Percentiles rank a stretch among this genome's conserved stretches.
Evolutionary conservation across 2,797 vertebrate genomes (phyloP).

Genomic region (Zonotrichia albicollis): DNA sequence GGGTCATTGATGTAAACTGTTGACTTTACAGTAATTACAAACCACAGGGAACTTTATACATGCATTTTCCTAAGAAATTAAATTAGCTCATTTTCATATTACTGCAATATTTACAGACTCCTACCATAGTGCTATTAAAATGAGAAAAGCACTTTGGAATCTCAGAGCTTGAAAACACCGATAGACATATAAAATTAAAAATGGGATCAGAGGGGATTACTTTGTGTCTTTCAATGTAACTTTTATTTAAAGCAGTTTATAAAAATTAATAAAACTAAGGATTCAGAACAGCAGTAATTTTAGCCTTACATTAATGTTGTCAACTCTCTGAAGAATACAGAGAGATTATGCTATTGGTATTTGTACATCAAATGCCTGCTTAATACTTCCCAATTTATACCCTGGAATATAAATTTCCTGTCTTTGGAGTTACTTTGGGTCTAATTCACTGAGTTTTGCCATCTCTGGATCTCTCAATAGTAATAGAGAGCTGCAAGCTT

Average conservation of each 20-base stretch:
- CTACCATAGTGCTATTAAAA: constrained; percentile 56
- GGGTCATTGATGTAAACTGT: constrained; percentile 49
- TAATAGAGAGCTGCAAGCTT: neutral
- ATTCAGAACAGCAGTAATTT: constrained; percentile 74
- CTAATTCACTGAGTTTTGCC: constrained; percentile 5
- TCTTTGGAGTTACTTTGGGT: constrained; percentile 4
- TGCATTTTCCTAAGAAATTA: constrained; percentile 48
- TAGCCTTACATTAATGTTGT: constrained; percentile 62
- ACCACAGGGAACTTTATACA: constrained; percentile 54
- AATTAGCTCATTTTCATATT: constrained; percentile 58
- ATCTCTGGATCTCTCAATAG: neutral
- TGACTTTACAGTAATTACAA: constrained; percentile 67
- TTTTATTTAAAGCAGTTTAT: constrained; percentile 72
- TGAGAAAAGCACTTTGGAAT: constrained; percentile 49
- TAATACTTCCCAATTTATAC: constrained; percentile 60
- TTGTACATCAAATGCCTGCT: constrained; percentile 62
- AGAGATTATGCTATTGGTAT: constrained; percentile 72
- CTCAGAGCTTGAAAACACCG: constrained; percentile 52
- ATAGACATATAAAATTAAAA: constrained; percentile 54
- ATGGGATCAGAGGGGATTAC: constrained; percentile 65
- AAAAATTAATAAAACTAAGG: constrained; percentile 74
- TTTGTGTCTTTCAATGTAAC: constrained; percentile 54
- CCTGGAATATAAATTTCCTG: constrained; percentile 41
- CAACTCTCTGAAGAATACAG: constrained; percentile 56
- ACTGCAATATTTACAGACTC: constrained; percentile 55